Evolutionary conservation across 1,140 invertebrate genomes (phyloP), one percentile per base, ranked within the genome.

Genomic region (Limonius californicus): DNA sequence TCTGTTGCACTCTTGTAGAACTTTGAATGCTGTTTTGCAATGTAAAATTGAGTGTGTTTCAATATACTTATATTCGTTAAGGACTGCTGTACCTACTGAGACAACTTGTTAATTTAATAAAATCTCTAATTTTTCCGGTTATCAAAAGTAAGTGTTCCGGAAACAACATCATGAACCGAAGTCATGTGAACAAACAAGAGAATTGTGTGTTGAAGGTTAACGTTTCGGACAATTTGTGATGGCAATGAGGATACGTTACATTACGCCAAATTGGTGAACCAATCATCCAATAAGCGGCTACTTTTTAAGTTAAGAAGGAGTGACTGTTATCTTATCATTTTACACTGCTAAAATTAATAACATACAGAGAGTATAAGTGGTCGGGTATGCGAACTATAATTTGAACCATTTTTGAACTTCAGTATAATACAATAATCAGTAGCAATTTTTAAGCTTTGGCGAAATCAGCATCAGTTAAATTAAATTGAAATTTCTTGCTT

Each of bases 171-270:
- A 45, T 15, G 4, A 50, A 21, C 14, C 45, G 16, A 50, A 50
- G 45, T 21, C 45, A 19, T 21, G 35, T 39, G n/a, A 50, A 21
- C 45, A 60, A 67, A 61, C 53, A 58, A 43, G 59, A 39, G 54
- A 57, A 63, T 60, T 59, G 58, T 65, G 56, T 35, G 21, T 60
- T 64, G 62, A 64, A 64, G 62, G 63, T 64, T 62, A 67, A 64
- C 45, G 62, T 54, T 60, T 63, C 61, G 53, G 62, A 59, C 54
- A 65, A 63, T 59, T 66, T 54, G 35, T 47, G 47, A 39, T 47
- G 53, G 45, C 63, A 68, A 68, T 68, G 57, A 68, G 66, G 66
- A 68, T 68, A 66, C 61, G 60, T 62, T 63, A 56, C 57, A 68
- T 68, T 68, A 68, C 57, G 39, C 23, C 54, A 64, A 68, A 68